Conservation (phyloP, 2,888 invertebrate genomes). For the Syrista parreyssii region DNA sequence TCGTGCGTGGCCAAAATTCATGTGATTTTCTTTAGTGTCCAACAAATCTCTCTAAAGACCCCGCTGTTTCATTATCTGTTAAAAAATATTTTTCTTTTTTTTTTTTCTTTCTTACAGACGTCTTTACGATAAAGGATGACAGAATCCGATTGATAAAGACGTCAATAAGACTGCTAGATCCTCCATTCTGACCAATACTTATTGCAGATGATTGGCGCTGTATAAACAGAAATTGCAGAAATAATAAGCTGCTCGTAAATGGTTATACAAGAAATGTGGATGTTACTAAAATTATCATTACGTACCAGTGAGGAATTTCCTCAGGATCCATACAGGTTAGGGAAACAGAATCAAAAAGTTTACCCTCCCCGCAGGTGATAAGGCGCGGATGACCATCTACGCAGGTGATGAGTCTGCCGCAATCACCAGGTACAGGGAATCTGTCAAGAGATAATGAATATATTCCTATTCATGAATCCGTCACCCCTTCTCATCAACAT, state of each 20-base stretch:
- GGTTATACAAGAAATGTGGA: conserved; percentile 6
- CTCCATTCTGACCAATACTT: not conserved
- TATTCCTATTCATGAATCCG: not conserved
- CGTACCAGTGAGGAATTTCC: conserved; percentile 64
- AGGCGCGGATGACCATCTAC: conserved; percentile 90
- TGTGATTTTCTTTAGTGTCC: not conserved
- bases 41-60: not conserved
- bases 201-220: conserved; percentile 49
- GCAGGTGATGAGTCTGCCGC: conserved; percentile 88
- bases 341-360: conserved; percentile 85
- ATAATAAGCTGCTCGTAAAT: not conserved
- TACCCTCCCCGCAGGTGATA: conserved; percentile 88
- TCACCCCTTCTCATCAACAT: not conserved
- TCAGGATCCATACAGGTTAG: conserved; percentile 87
- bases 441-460: conserved; percentile 31
- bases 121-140: not conserved
- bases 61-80: not conserved
- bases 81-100: not conserved
- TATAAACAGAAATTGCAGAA: conserved; percentile 18
- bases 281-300: conserved; percentile 5
- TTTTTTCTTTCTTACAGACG: not conserved
- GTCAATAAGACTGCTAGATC: not conserved
- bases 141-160: not conserved
- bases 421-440: conserved; percentile 89
- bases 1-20: not conserved